Percentiles rank a stretch among this genome's conserved stretches.
Evolutionary conservation across 2,113 vertebrate genomes (phyloP).

Genomic region (Cyanoderma ruficeps): DNA sequence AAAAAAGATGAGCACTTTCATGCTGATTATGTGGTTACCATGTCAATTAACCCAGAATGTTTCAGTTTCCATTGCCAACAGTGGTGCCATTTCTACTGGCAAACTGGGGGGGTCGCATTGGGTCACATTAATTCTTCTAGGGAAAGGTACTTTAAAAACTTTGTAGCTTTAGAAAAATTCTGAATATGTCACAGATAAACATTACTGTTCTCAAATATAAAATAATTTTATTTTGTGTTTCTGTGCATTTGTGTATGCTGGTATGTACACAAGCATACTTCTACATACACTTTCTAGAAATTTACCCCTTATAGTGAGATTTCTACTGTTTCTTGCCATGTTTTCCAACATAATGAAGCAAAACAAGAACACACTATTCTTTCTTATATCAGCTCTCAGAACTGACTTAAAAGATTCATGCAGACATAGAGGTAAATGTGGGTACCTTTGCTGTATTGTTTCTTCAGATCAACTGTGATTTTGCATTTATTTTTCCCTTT

Average conservation of each 20-base stretch:
- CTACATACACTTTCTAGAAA: neutral
- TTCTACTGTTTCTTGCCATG: neutral
- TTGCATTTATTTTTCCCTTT: neutral
- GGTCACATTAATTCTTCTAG: neutral
- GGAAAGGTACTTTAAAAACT: neutral
- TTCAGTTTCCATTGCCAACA: neutral
- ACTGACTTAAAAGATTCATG: neutral
- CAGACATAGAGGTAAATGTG: neutral
- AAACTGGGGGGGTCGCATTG: neutral
- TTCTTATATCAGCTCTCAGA: neutral
- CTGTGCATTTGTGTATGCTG: neutral
- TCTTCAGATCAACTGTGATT: neutral
- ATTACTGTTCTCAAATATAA: neutral
- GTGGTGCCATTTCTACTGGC: neutral
- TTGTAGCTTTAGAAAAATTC: neutral
- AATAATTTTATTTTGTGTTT: neutral
- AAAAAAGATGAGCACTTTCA: neutral
- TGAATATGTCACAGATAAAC: neutral
- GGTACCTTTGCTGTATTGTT: neutral
- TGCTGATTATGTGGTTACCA: neutral
- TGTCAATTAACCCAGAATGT: conserved; percentile 5
- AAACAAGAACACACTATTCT: neutral
- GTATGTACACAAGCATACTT: neutral
- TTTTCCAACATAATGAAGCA: neutral
- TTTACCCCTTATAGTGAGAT: neutral